These are phyloP conservation scores for Burhinus bistriatus DNA, from an alignment of 2,113 vertebrate genomes.

Conservation along the genomic window DNA sequence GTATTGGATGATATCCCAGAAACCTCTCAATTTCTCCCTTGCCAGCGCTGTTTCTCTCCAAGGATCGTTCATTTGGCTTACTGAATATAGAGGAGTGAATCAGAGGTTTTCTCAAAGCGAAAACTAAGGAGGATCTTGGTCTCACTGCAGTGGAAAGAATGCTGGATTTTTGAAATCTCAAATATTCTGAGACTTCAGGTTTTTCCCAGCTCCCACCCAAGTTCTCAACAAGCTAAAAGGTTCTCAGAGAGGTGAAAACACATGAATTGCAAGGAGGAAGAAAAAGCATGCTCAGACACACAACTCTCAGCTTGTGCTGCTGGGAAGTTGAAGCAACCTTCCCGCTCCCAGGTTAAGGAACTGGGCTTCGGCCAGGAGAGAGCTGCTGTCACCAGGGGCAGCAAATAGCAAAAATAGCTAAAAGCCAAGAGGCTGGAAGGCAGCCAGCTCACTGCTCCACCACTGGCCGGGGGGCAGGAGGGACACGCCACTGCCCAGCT, in stretches of 20 bases:
- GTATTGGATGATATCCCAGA: neutral
- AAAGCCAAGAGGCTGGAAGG: neutral
- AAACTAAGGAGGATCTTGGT: neutral
- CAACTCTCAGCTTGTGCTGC: neutral
- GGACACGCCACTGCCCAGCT: neutral
- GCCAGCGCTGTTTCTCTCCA: neutral
- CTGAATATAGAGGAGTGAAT: neutral
- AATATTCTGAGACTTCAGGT: neutral
- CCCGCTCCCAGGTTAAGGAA: neutral
- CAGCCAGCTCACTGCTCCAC: neutral
- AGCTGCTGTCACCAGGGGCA: neutral
- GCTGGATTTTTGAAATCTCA: neutral
- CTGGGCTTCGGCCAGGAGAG: neutral
- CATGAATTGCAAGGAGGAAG: neutral
- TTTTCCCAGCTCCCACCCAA: neutral
- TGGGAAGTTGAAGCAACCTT: neutral
- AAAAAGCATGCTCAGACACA: neutral
- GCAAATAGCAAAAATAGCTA: neutral
- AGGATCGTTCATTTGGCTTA: neutral
- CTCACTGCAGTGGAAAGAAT: neutral
- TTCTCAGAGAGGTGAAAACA: neutral
- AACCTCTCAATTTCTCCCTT: neutral
- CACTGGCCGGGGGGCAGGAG: fast-evolving
- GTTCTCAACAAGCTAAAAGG: neutral
- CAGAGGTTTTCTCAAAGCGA: neutral